These are phyloP conservation scores for Trichonephila clavipes DNA, from an alignment of 1,140 invertebrate species.

Conservation along the genomic window DNA sequence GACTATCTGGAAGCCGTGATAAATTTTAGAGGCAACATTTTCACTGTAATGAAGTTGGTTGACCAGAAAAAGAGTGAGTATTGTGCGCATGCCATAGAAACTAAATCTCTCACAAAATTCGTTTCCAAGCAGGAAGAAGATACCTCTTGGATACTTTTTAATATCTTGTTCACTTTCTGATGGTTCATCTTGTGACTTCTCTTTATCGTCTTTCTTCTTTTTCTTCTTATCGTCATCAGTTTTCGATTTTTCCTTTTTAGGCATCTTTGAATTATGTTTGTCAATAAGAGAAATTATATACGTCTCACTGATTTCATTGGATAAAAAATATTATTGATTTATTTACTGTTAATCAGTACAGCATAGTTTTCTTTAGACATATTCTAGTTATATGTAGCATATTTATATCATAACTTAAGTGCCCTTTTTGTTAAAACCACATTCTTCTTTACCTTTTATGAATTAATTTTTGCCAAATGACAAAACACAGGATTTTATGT, in stretches of 20 bases:
- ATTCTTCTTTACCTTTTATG: no score
- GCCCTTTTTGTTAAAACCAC: no score
- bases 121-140: conserved; percentile 96
- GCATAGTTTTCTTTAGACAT: no score
- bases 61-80: conserved; percentile 89
- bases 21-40: conserved; percentile 86
- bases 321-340: no score
- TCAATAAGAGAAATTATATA: no score
- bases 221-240: background rate
- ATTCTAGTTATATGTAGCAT: no score
- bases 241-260: background rate
- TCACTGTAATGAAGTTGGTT: conserved; percentile 85
- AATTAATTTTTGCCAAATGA: no score
- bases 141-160: conserved; percentile 81
- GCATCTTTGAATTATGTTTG: background rate
- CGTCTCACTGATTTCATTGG: no score
- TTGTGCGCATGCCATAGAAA: conserved; percentile 88
- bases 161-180: background rate
- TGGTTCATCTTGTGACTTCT: background rate
- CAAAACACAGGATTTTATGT: no score
- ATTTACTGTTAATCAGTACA: no score
- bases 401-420: no score
- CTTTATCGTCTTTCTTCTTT: background rate
- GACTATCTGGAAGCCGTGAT: conserved; percentile 87
- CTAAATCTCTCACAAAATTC: conserved; percentile 98